Base-by-base conservation (phyloP, 2,113 vertebrate genomes). In the Oryzias javanicus region DNA sequence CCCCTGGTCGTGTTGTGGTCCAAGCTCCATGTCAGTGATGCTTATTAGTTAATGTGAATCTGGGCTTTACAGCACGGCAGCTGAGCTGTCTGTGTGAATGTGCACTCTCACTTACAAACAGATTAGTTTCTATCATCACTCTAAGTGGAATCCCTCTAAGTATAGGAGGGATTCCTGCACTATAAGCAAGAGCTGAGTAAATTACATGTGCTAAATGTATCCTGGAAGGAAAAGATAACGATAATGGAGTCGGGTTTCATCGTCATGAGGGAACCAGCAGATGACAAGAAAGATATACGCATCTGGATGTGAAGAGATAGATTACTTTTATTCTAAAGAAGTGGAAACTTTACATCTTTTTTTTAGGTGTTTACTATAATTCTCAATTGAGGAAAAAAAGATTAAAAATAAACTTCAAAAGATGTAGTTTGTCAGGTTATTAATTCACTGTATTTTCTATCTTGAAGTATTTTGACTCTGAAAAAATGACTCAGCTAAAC, bases 11-110 rank as follows among this genome's bases (percentile, higher is more conserved):
- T 71, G 64, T 70, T 68, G 74, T 22, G 22, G 62, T 49, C 52
- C 63, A 62, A 62, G 48, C 79, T 76, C 49, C 1, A 14, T 62
- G 62, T 82, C 74, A 63, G 57, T 56, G 72, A 58, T 63, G 49
- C 58, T 77, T 80, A 78, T 74, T 78, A 72, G 65, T 63, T 48
- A 82, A 79, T 62, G 76, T 72, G 70, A 76, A 68, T 70, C 48
- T 55, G 14, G 60, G 83, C 70, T 79, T 72, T 70, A 74, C 67
- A 79, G 57, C 48, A 47, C 67, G 55, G 64, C 72, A 76, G 70
- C 72, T 74, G 69, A 71, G 59, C 67, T 44, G 44, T 79, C 49
- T 68, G 54, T 46, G 25, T 60, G 49, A 45, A 49, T 67, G 55
- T 64, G 47, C 54, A 24, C 59, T 49, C 49, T 64, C 42, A 42